Base-by-base conservation (phyloP, 35 echinoderm and acorn worm genomes). In the Holothuria glaberrima region DNA sequence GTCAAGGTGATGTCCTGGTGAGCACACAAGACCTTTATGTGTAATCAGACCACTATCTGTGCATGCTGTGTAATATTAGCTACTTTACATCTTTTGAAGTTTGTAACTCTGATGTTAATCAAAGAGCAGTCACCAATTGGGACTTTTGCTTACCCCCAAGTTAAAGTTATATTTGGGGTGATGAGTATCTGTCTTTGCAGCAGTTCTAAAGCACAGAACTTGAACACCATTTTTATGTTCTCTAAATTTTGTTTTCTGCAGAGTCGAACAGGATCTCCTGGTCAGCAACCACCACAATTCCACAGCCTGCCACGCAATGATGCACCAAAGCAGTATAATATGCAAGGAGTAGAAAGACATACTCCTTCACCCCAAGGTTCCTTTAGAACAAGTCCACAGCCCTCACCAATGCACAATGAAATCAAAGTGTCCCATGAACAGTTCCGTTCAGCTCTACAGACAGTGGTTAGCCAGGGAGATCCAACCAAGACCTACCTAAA, bases 391-490 rank as follows among this genome's bases (percentile, higher is more conserved):
- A 68, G 80, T 50, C 81, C 91, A 32, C 68, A 80, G 25, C 59
- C 78, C 58, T 88, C 90, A 69, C 58, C 68, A 22, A 58, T 74
- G 50, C 88, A 93, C 62, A 91, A 91, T 38, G 97, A 95, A 68
- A 81, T 93, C 33, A 91, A 88, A 18, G 97, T 99, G 31, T 99
- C 97, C 1, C 97, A 99, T 20, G 97, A 95, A 86, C 97, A 99
- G 85, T 99, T 99, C 91, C 87, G 97, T 18, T 88, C 88, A 4
- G 97, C 97, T 9, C 66, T 99, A 26, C 97, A 99, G 91, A 95
- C 94, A 66, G 97, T 99, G 12, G 97, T 99, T 64, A 99, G 88
- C 38, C 97, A 90, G 48, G 93, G 93, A 12, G 97, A 99, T 71
- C 97, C 97, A 12, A 90, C 87, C 22, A 34, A 38, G 22, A 90